Conservation (phyloP, 2,888 invertebrate species). For the Nycteola revayana region DNA sequence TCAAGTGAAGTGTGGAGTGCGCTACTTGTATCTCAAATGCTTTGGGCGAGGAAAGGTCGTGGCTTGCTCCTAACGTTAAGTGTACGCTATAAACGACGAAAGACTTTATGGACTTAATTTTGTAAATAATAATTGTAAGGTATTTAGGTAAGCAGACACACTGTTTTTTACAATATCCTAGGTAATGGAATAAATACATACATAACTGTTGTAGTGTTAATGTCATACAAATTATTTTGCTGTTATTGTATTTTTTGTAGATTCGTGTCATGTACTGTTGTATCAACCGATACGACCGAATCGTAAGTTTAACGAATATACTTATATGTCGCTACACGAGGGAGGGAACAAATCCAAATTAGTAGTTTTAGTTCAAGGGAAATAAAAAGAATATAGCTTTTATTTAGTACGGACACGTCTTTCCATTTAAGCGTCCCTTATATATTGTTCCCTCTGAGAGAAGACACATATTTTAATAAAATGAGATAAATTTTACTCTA, state of each 20-base stretch:
- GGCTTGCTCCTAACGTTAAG: constrained; percentile 59
- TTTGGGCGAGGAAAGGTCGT: constrained; percentile 44
- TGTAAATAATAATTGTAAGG: constrained; percentile 76
- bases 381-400: constrained; percentile 52
- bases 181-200: constrained; percentile 67
- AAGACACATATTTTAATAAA: constrained; percentile 41
- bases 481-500: constrained; percentile 40
- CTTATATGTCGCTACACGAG: constrained; percentile 35
- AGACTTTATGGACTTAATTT: constrained; percentile 74
- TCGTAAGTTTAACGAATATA: constrained; percentile 32
- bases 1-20: constrained; percentile 38
- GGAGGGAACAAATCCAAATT: constrained; percentile 55
- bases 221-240: constrained; percentile 68
- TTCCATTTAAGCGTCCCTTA: constrained; percentile 43
- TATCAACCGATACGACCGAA: constrained; percentile 36
- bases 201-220: constrained; percentile 76
- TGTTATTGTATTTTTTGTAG: constrained; percentile 64
- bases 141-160: constrained; percentile 70
- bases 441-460: constrained; percentile 57
- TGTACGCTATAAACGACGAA: constrained; percentile 72
- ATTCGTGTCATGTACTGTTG: constrained; percentile 45
- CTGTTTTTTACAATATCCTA: constrained; percentile 81
- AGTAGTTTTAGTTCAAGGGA: constrained; percentile 51
- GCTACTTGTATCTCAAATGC: constrained; percentile 44
- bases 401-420: constrained; percentile 51